phyloP scores from a whole-genome alignment of 2,888 invertebrate genomes.

The Drosophila antonietae region DNA sequence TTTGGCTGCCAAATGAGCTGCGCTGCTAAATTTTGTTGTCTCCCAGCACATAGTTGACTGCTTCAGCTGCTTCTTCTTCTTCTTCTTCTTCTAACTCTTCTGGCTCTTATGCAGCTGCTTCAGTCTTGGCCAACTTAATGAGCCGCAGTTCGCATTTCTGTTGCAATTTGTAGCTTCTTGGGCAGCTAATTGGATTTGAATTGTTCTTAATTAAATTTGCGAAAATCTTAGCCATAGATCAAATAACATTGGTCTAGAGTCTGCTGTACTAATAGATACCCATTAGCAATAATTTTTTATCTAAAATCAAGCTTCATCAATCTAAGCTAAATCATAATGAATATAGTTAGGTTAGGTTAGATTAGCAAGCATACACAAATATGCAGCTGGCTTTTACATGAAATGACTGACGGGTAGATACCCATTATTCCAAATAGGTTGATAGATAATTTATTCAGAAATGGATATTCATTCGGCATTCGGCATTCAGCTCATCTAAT shows the following conservation, averaged over 20 bases:
- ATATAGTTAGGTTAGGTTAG: too few relatives aligned
- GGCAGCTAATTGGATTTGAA: conserved; percentile 45
- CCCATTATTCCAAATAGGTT: background rate
- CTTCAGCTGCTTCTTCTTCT: background rate
- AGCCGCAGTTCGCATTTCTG: conserved; percentile 38
- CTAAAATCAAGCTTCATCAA: background rate
- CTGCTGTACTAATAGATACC: background rate
- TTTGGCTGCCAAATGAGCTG: conserved; percentile 51
- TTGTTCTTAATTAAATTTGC: conserved; percentile 25
- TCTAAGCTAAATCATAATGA: background rate
- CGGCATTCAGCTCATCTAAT: background rate
- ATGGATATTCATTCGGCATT: background rate
- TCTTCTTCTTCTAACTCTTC: background rate
- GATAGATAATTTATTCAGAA: too few relatives aligned
- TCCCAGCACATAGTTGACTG: conserved; percentile 2
- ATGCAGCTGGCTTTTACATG: background rate
- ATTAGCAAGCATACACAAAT: background rate
- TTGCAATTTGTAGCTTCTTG: conserved; percentile 36
- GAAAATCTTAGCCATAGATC: conserved; percentile 3
- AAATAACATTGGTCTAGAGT: background rate
- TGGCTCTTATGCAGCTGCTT: conserved; percentile 6
- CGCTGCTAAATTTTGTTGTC: conserved; percentile 11
- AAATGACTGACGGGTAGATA: background rate
- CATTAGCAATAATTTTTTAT: background rate
- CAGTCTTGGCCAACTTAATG: conserved; percentile 42